These are phyloP conservation scores for Hymenopus coronatus DNA, from an alignment of 2,888 invertebrate genomes.

Conservation along the genomic window DNA sequence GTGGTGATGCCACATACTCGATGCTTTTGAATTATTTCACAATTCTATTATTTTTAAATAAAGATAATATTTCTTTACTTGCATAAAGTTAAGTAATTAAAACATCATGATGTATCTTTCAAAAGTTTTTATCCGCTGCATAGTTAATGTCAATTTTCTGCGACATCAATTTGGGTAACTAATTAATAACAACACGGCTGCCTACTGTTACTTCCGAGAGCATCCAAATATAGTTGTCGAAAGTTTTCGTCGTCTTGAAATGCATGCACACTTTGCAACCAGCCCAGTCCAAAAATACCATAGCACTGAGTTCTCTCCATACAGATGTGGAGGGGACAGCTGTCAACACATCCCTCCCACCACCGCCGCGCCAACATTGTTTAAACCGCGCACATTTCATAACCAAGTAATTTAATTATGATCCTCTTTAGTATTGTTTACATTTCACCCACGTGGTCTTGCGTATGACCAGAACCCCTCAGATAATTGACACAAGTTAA, in stretches of 20 bases:
- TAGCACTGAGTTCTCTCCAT: neutral
- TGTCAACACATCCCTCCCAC: neutral
- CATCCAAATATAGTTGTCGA: conserved; percentile 26
- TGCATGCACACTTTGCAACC: conserved; percentile 23
- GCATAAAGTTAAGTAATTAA: neutral
- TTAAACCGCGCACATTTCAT: neutral
- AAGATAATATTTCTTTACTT: neutral
- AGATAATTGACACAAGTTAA: neutral
- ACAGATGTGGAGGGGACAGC: neutral
- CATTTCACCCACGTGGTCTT: neutral
- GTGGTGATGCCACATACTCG: neutral
- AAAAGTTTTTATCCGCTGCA: neutral
- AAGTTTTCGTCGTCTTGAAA: conserved; percentile 20
- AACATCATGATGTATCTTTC: neutral
- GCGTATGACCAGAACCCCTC: neutral
- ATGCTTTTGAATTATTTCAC: neutral
- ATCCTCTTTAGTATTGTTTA: neutral
- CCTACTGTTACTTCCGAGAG: neutral
- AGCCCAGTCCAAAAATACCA: conserved; percentile 23
- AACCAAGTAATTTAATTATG: neutral
- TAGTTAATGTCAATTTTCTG: neutral
- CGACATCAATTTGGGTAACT: neutral
- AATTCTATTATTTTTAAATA: neutral
- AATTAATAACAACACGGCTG: neutral
- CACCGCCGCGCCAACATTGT: neutral